Percentiles rank a stretch among this genome's conserved stretches.
Evolutionary conservation across 2,113 vertebrate species (phyloP).

Genomic region (Climacteris rufus): DNA sequence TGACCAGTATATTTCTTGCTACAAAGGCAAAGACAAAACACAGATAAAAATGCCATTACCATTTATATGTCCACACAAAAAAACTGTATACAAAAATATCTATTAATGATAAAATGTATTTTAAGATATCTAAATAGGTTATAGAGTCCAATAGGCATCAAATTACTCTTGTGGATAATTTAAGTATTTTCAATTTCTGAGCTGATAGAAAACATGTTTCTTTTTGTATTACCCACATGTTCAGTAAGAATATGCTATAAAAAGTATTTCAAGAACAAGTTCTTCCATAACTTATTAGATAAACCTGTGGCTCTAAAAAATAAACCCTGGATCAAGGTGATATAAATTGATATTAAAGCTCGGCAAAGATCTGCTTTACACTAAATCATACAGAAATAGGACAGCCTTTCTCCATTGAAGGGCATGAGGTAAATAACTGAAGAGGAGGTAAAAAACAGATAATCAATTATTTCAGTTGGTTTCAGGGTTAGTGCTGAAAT

Average conservation of each 20-base stretch:
- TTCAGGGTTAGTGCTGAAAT: conserved; percentile 31
- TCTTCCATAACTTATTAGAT: neutral
- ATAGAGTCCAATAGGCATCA: neutral
- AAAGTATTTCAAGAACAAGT: neutral
- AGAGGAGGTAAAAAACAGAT: conserved; percentile 52
- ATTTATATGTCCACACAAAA: neutral
- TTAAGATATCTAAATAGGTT: neutral
- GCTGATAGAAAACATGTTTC: neutral
- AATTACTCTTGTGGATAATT: neutral
- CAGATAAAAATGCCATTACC: neutral
- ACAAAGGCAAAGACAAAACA: neutral
- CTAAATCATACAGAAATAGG: conserved; percentile 41
- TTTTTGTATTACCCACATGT: neutral
- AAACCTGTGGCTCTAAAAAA: neutral
- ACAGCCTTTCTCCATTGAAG: conserved; percentile 10
- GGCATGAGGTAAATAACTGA: conserved; percentile 45
- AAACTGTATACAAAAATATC: neutral
- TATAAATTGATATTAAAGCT: conserved; percentile 28
- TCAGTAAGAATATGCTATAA: neutral
- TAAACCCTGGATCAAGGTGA: neutral
- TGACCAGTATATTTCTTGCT: neutral
- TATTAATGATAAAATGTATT: neutral
- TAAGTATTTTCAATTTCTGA: neutral
- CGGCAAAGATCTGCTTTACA: neutral
- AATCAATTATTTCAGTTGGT: conserved; percentile 55